phyloP scores from a whole-genome alignment of 1,140 invertebrate species.

The Drosophila mayri region DNA sequence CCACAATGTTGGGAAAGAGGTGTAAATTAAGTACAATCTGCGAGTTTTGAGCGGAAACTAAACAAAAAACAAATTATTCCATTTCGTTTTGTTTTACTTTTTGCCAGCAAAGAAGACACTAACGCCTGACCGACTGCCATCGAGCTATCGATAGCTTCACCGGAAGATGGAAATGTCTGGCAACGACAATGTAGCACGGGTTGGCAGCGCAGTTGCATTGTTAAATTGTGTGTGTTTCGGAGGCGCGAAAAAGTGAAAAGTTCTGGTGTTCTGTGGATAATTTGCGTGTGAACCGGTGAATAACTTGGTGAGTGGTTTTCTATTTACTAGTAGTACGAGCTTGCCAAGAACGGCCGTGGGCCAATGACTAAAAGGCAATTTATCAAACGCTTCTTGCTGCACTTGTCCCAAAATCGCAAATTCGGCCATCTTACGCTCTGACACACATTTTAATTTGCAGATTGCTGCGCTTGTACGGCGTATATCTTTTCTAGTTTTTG shows the following conservation, averaged over 20 bases:
- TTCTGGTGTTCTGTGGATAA: not conserved
- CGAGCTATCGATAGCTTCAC: conserved; percentile 24
- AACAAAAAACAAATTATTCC: conserved; percentile 47
- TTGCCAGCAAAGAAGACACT: conserved; percentile 6
- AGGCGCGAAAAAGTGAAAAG: not conserved
- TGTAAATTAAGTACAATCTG: conserved; percentile 66
- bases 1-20: conserved; percentile 17
- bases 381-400: conserved; percentile 62
- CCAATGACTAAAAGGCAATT: conserved; percentile 38
- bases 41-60: conserved; percentile 24
- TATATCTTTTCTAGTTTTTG: conserved; percentile 1
- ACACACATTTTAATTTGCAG: conserved; percentile 68
- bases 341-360: not conserved
- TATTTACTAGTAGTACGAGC: conserved; percentile 23
- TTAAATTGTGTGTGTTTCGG: not conserved
- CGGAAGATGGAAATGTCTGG: not conserved
- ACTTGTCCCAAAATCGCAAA: conserved; percentile 44
- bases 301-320: not conserved
- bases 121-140: conserved; percentile 8
- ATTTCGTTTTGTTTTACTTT: conserved; percentile 38
- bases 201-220: not conserved
- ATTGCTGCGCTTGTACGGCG: conserved; percentile 10
- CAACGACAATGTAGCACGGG: too few species aligned
- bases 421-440: conserved; percentile 34
- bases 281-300: not conserved